Evolutionary conservation across 1,140 invertebrate species (phyloP), one percentile per base, ranked within the genome.

Genomic region (Philopotamus ludificatus): DNA sequence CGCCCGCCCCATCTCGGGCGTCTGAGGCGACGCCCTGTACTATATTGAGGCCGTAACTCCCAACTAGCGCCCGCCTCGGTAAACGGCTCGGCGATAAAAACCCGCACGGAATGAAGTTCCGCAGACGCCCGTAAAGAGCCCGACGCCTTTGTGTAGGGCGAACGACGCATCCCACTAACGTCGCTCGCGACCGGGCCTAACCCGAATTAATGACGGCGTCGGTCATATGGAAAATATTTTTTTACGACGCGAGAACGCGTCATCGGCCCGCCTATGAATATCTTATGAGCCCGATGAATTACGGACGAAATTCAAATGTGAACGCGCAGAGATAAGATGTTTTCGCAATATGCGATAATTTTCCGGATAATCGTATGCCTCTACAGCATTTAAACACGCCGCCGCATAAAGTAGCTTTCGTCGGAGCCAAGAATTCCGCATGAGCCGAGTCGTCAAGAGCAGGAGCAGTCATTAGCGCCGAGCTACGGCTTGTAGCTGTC

Each of bases 11-110:
- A 44, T 47, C 42, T 44, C 49, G 49, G 18, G 18, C 49, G 20
- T 21, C 16, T 20, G 20, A 12, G 25, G 49, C 16, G 25, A 28
- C 18, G 25, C 23, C 55, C 61, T 63, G 61, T 63, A 54, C 49
- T 63, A 63, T 63, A 63, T 63, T 63, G 61, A 49, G 61, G 50
- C 50, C 61, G 41, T 63, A 63, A 63, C 50, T 63, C 61, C 26
- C 61, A 63, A 63, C 61, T 63, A 63, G 61, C 26, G 15, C 49
- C 18, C 20, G 8, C 57, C 39, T 20, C 57, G 54, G 42, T 54
- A 63, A 63, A 63, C 50, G 61, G 49, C 61, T 20, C 18, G 50
- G 25, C 61, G 61, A 63, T 63, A 63, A 63, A 63, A 63, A 63
- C 34, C 21, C 61, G 28, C 61, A 15, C 26, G 44, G 61, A 53